Percentiles rank a stretch among this genome's conserved stretches.
Evolutionary conservation across 1,140 invertebrate genomes (phyloP).

Genomic region (Arctopsyche grandis): DNA sequence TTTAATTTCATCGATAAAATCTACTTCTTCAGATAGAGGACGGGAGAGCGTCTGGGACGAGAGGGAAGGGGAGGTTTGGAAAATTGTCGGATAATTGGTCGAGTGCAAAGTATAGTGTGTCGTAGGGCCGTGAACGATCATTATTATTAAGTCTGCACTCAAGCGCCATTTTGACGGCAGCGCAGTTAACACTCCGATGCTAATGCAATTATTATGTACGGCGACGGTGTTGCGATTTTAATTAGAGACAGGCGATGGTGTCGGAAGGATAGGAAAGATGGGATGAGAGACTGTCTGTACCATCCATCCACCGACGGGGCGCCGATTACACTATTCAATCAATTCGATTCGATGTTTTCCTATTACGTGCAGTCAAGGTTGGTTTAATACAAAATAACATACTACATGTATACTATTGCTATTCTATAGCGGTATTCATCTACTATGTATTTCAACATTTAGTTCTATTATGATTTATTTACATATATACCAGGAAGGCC

Average conservation of each 20-base stretch:
- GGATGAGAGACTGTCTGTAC: neutral
- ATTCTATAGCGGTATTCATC: too few relatives aligned
- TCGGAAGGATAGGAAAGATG: neutral
- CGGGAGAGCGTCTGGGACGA: neutral
- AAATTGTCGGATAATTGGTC: neutral
- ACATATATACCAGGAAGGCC: too few relatives aligned
- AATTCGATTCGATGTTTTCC: too few relatives aligned
- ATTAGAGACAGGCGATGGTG: constrained; percentile 21
- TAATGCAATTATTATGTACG: constrained; percentile 50
- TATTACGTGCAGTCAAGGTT: too few relatives aligned
- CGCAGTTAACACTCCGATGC: constrained; percentile 38
- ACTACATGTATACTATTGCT: too few relatives aligned
- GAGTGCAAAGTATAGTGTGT: neutral
- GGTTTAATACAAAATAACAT: too few relatives aligned
- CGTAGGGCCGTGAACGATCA: constrained; percentile 19
- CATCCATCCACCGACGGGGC: neutral
- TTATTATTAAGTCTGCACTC: constrained; percentile 36
- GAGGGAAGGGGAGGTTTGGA: neutral
- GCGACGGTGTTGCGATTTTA: constrained; percentile 40
- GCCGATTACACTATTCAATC: too few relatives aligned
- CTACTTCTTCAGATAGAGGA: too few relatives aligned
- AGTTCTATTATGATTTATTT: too few relatives aligned
- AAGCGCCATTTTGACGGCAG: constrained; percentile 39
- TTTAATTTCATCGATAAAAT: neutral
- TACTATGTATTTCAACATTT: too few relatives aligned